These are phyloP conservation scores for Solenodon paradoxus DNA, from an alignment of 2,113 vertebrate species.

Conservation along the genomic window DNA sequence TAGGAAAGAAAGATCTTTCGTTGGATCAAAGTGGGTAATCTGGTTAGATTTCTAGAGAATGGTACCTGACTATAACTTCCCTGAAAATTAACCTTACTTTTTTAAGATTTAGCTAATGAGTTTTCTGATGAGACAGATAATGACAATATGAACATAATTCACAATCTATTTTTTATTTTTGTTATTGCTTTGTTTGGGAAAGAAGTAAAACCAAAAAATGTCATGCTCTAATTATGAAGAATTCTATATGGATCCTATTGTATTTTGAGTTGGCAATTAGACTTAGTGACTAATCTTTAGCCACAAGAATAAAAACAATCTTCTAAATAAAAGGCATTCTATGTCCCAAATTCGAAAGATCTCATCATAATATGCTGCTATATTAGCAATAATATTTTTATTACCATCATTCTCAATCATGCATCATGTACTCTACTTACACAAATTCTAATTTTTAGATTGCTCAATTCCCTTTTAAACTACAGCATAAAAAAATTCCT, in stretches of 20 bases:
- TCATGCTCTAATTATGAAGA: neutral
- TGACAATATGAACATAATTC: neutral
- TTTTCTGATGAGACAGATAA: neutral
- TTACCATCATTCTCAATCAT: neutral
- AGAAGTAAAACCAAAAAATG: neutral
- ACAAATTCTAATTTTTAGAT: neutral
- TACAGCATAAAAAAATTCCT: neutral
- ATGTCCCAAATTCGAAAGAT: neutral
- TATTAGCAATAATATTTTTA: neutral
- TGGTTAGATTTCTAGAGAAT: neutral
- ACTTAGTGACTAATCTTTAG: neutral
- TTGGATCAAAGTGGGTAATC: neutral
- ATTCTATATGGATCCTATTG: neutral
- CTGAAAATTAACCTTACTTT: neutral
- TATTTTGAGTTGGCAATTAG: neutral
- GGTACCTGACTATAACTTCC: neutral
- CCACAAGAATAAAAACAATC: neutral
- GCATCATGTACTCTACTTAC: neutral
- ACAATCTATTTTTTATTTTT: neutral
- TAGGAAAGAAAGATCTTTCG: neutral
- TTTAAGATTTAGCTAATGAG: neutral
- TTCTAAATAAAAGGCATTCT: neutral
- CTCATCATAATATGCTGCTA: neutral
- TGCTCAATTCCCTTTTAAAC: constrained; percentile 30
- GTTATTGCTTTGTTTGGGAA: neutral